Percentiles rank a stretch among this genome's conserved stretches.
Conservation (phyloP, 2,888 invertebrate species). For the Polymixis lichenea region DNA sequence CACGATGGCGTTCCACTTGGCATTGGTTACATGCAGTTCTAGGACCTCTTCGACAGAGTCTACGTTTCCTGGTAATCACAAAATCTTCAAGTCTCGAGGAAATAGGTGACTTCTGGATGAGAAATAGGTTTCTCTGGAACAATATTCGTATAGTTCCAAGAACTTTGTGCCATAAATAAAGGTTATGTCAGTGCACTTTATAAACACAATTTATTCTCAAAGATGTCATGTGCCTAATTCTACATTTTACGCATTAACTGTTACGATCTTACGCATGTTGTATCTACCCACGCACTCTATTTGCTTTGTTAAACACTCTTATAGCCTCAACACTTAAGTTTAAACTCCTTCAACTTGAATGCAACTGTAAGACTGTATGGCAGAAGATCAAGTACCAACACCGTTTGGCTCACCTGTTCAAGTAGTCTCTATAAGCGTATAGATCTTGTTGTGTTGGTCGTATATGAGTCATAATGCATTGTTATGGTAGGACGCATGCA, state of each 20-base stretch:
- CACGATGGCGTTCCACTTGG: not conserved
- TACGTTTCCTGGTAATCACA: not conserved
- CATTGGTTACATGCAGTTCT: not conserved
- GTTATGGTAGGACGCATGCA: slow-evolving; percentile 71
- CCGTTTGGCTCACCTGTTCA: slow-evolving; percentile 20
- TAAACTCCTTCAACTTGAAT: slow-evolving; percentile 35
- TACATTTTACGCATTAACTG: slow-evolving; percentile 64
- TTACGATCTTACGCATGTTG: slow-evolving; percentile 66
- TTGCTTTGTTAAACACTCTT: slow-evolving; percentile 4
- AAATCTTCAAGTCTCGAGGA: not conserved
- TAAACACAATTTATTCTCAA: slow-evolving; percentile 47
- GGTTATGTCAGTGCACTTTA: slow-evolving; percentile 32
- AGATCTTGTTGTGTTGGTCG: slow-evolving; percentile 44
- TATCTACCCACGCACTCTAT: slow-evolving; percentile 55
- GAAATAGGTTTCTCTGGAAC: not conserved
- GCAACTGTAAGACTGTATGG: slow-evolving; percentile 25
- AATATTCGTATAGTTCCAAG: slow-evolving; percentile 9
- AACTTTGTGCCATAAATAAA: slow-evolving; percentile 42
- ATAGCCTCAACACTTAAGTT: slow-evolving; percentile 33
- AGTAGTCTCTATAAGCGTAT: slow-evolving; percentile 18
- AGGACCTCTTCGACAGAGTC: not conserved
- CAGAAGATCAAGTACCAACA: slow-evolving; percentile 31
- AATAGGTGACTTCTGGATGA: not conserved
- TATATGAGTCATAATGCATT: slow-evolving; percentile 67
- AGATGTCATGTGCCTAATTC: slow-evolving; percentile 58